Conservation (phyloP, 2,113 vertebrate species). For the Steatornis caripensis region DNA sequence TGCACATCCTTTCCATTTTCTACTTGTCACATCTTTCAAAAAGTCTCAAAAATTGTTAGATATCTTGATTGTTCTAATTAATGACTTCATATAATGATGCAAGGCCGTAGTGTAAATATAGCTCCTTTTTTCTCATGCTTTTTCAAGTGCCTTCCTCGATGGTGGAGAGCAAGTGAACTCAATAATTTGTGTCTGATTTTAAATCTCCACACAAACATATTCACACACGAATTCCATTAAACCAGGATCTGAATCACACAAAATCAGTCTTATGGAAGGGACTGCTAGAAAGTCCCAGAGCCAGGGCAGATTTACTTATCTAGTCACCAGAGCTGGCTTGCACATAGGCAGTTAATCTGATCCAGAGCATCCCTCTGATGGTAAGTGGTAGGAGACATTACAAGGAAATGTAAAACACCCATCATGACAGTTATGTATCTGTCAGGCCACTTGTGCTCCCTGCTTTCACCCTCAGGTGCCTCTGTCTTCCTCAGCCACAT, state of each 20-base stretch:
- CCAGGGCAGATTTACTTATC: neutral
- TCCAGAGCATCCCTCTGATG: neutral
- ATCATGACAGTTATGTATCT: fast-evolving
- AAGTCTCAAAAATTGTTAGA: neutral
- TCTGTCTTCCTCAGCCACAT: neutral
- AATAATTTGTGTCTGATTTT: neutral
- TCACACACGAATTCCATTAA: neutral
- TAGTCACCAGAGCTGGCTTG: neutral
- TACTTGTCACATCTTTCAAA: neutral
- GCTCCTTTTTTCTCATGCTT: neutral
- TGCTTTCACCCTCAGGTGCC: neutral
- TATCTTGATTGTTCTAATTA: neutral
- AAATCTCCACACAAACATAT: neutral
- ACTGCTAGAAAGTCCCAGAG: neutral
- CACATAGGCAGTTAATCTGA: neutral
- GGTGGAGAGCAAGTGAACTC: neutral
- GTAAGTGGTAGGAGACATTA: neutral
- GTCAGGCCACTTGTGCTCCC: neutral
- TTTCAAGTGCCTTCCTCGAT: neutral
- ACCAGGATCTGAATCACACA: neutral
- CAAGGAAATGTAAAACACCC: neutral
- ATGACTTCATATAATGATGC: neutral
- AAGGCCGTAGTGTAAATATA: neutral
- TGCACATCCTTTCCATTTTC: neutral
- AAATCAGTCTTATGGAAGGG: neutral